These are phyloP conservation scores for Knipowitschia caucasica DNA, from an alignment of 2,797 vertebrate genomes.

Conservation along the genomic window DNA sequence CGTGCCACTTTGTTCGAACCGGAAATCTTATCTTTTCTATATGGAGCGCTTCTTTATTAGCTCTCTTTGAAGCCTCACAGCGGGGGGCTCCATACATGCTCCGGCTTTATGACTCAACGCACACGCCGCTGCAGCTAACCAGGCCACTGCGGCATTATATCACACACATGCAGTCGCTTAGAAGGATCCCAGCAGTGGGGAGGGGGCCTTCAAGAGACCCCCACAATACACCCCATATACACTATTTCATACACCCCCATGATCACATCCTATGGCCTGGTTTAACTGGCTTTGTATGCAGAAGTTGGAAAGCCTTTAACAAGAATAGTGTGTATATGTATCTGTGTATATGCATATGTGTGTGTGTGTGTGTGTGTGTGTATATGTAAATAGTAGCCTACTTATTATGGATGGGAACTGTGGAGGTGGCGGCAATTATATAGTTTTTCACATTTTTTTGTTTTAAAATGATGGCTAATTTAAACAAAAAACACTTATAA, in stretches of 20 bases:
- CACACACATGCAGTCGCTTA: constrained; percentile 2
- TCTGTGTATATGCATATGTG: constrained; percentile 24
- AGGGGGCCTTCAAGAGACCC: constrained; percentile 6
- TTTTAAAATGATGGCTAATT: too few species aligned
- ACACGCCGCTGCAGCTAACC: constrained; percentile 21
- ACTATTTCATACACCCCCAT: constrained; percentile 30
- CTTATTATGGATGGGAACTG: too few species aligned
- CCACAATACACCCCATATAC: constrained; percentile 20
- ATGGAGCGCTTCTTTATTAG: constrained; percentile 47
- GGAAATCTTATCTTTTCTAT: constrained; percentile 14
- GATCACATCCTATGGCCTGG: constrained; percentile 37
- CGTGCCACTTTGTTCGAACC: not conserved
- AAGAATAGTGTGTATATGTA: not conserved
- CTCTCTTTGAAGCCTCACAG: constrained; percentile 49
- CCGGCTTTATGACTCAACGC: constrained; percentile 39
- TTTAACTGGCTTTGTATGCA: constrained; percentile 35
- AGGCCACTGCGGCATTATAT: constrained; percentile 3
- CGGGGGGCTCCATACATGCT: constrained; percentile 32
- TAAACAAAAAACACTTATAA: too few species aligned
- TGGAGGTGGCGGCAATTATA: too few species aligned
- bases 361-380: too few species aligned
- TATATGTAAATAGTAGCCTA: too few species aligned
- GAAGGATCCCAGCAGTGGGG: constrained; percentile 15
- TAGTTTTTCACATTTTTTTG: too few species aligned
- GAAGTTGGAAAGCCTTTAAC: constrained; percentile 12